Evolutionary conservation across 2,888 invertebrate genomes (phyloP).

Genomic region (Pammene fasciana): DNA sequence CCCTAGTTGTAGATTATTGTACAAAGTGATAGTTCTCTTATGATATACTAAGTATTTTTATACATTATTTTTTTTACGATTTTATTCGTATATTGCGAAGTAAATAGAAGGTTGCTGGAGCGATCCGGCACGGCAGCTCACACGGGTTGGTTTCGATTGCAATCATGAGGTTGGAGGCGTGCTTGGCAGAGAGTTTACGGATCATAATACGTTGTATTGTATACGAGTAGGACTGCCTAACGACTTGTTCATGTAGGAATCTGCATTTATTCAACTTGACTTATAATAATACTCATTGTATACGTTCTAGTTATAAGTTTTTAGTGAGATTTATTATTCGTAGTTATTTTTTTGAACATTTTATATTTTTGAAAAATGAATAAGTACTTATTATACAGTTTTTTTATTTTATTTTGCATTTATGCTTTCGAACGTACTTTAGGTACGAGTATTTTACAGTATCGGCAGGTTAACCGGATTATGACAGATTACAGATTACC

Average conservation of each 20-base stretch:
- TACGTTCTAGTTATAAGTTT: conserved; percentile 78
- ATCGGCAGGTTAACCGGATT: conserved; percentile 55
- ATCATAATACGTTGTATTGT: conserved; percentile 73
- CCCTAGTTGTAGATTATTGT: conserved; percentile 75
- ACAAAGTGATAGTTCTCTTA: conserved; percentile 84
- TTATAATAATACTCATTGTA: conserved; percentile 81
- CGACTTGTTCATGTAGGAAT: conserved; percentile 72
- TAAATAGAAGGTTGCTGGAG: conserved; percentile 65
- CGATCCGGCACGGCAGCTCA: conserved; percentile 50
- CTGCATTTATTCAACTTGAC: conserved; percentile 78
- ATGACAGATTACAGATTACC: conserved; percentile 62
- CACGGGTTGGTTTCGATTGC: conserved; percentile 69
- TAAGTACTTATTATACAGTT: conserved; percentile 46
- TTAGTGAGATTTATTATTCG: conserved; percentile 76
- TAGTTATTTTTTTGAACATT: conserved; percentile 56
- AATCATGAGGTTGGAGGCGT: conserved; percentile 57
- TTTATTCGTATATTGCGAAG: conserved; percentile 77
- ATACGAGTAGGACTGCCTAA: conserved; percentile 71
- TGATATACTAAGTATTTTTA: conserved; percentile 82
- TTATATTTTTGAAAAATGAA: conserved; percentile 44
- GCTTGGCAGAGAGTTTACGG: conserved; percentile 55
- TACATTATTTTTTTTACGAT: conserved; percentile 82
- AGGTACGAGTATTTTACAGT: conserved; percentile 38
- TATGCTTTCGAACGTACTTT: conserved; percentile 28
- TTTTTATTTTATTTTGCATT: conserved; percentile 23